These are phyloP conservation scores for Melanotaenia trifasciata DNA, from an alignment of 2,797 vertebrate genomes.

Conservation along the genomic window DNA sequence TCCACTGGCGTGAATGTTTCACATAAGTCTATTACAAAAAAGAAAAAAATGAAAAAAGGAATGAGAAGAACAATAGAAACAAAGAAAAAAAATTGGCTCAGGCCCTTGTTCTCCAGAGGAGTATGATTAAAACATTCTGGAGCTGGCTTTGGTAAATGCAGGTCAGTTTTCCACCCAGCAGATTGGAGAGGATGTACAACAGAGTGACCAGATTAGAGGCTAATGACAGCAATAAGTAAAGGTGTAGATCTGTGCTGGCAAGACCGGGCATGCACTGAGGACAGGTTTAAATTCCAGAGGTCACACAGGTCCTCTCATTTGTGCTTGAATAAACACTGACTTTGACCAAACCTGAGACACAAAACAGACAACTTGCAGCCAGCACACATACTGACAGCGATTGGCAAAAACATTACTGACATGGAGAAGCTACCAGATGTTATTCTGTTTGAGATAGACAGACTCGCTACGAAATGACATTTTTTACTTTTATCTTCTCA, in stretches of 20 bases:
- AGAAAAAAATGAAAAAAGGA: background rate
- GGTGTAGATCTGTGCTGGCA: conserved; percentile 65
- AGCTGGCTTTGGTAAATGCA: conserved; percentile 42
- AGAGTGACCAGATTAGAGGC: conserved; percentile 63
- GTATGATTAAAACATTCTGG: conserved; percentile 71
- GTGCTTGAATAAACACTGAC: conserved; percentile 45
- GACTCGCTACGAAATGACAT: conserved; percentile 24
- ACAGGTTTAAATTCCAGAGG: conserved; percentile 75
- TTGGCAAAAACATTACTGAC: conserved; percentile 56
- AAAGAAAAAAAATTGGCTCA: conserved; percentile 44
- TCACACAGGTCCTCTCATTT: conserved; percentile 74
- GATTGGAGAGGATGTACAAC: conserved; percentile 51
- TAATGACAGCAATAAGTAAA: conserved; percentile 76
- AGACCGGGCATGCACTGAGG: conserved; percentile 64
- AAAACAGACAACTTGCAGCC: conserved; percentile 50
- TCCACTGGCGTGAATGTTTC: conserved; percentile 24
- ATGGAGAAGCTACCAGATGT: conserved; percentile 63
- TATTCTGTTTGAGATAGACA: conserved; percentile 25
- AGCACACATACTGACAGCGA: conserved; percentile 26
- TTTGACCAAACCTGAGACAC: conserved; percentile 56
- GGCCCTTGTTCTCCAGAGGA: conserved; percentile 37
- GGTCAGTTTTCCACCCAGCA: conserved; percentile 45
- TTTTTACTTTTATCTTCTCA: conserved; percentile 37
- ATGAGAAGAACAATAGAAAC: conserved; percentile 45
- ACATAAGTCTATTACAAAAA: conserved; percentile 27